Evolutionary conservation across 1,140 invertebrate genomes (phyloP).

Genomic region (Musca domestica): DNA sequence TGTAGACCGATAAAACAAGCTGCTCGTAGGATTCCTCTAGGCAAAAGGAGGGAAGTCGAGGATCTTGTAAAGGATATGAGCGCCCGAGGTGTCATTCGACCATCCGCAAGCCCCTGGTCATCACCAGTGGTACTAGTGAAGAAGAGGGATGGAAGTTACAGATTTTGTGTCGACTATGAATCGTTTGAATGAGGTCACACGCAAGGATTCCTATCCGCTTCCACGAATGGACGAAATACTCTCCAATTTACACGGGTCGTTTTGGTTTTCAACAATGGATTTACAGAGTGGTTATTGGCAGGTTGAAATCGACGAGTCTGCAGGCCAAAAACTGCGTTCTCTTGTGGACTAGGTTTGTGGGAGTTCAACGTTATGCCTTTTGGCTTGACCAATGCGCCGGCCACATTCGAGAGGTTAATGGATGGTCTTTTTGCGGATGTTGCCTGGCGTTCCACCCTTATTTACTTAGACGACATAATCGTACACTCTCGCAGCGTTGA

Average conservation of each 20-base stretch:
- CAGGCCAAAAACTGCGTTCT: constrained; percentile 10
- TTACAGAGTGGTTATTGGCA: constrained; percentile 42
- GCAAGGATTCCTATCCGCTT: constrained; percentile 54
- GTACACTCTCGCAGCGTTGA: background rate
- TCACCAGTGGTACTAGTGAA: background rate
- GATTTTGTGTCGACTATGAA: constrained; percentile 32
- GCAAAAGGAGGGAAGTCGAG: too few relatives aligned
- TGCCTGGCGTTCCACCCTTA: constrained; percentile 13
- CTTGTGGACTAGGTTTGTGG: background rate
- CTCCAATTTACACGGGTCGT: constrained; percentile 18
- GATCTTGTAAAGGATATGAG: too few relatives aligned
- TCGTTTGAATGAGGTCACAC: constrained; percentile 46
- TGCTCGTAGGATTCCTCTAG: too few relatives aligned
- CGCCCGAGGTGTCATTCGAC: too few relatives aligned
- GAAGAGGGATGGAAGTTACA: constrained; percentile 11
- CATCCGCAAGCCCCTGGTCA: background rate
- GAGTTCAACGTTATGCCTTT: background rate
- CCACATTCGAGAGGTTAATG: too few relatives aligned
- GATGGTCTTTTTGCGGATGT: constrained; percentile 15
- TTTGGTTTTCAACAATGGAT: constrained; percentile 51
- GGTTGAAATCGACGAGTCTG: constrained; percentile 27
- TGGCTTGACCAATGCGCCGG: too few relatives aligned
- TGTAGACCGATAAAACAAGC: too few relatives aligned
- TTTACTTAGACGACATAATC: too few relatives aligned
- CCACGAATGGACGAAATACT: constrained; percentile 53